Conservation (phyloP, 2,113 vertebrate genomes). For the Mugil cephalus region DNA sequence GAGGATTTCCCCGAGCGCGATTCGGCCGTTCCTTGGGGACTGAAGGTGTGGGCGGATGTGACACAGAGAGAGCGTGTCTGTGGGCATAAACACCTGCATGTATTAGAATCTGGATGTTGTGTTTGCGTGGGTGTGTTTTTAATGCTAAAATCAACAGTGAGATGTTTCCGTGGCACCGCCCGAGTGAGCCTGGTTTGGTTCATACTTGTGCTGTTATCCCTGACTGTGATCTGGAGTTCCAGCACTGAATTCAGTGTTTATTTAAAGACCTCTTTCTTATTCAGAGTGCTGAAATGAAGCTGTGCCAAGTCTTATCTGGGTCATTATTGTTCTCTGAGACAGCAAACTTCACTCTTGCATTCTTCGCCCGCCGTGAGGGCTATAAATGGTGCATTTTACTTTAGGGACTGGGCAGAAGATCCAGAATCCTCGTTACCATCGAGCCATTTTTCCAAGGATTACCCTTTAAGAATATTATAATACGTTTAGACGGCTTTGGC, state of each 20-base stretch:
- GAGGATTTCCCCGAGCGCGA: constrained; percentile 40
- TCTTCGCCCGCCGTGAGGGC: constrained; percentile 23
- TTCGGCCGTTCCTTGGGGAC: constrained; percentile 20
- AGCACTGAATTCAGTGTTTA: constrained; percentile 25
- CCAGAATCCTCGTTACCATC: neutral
- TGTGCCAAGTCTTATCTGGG: constrained; percentile 52
- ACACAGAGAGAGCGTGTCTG: constrained; percentile 23
- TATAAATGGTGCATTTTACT: constrained; percentile 59
- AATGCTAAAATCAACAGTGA: constrained; percentile 31
- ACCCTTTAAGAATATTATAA: constrained; percentile 11
- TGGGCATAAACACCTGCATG: constrained; percentile 19
- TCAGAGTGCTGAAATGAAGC: constrained; percentile 16
- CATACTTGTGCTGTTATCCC: neutral
- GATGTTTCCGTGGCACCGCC: constrained; percentile 1
- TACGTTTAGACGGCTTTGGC: constrained; percentile 15
- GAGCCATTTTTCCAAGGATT: neutral
- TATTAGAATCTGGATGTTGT: constrained; percentile 15
- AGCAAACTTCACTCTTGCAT: constrained; percentile 34
- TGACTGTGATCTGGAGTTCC: constrained; percentile 4
- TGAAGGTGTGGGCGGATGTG: constrained; percentile 23
- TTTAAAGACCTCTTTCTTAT: constrained; percentile 39
- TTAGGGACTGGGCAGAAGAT: constrained; percentile 35
- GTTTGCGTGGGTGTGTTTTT: constrained; percentile 18
- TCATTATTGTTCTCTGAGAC: constrained; percentile 50
- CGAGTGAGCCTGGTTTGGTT: neutral